Evolutionary conservation across 2,113 vertebrate species (phyloP).

Genomic region (Thermophis baileyi): DNA sequence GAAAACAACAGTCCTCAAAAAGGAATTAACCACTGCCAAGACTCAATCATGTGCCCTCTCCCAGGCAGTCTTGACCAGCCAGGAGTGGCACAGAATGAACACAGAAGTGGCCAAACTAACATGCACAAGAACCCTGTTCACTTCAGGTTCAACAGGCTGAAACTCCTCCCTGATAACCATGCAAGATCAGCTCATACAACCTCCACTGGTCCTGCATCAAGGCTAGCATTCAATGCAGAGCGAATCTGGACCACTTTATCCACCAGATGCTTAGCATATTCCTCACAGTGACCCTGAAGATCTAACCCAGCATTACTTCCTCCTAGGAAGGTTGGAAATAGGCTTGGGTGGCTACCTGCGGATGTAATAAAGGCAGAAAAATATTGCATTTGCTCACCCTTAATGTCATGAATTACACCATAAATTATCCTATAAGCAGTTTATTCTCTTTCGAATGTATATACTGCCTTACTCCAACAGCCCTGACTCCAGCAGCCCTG

Average conservation of each 20-base stretch:
- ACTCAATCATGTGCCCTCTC: background rate
- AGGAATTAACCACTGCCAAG: background rate
- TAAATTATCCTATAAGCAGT: background rate
- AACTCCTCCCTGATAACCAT: background rate
- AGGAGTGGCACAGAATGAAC: background rate
- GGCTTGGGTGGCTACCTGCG: background rate
- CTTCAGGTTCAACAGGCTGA: background rate
- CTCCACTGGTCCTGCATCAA: background rate
- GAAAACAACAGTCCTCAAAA: background rate
- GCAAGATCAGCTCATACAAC: background rate
- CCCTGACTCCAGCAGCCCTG: background rate
- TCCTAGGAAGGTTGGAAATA: background rate
- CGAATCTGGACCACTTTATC: background rate
- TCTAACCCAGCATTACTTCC: background rate
- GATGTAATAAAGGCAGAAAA: background rate
- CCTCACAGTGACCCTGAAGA: background rate
- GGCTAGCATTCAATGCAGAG: background rate
- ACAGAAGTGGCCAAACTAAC: background rate
- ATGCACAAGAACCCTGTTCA: background rate
- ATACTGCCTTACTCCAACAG: background rate
- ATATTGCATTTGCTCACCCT: background rate
- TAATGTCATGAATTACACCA: background rate
- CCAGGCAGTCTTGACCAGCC: background rate
- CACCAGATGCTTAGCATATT: background rate
- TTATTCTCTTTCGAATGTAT: background rate